Percentiles rank a stretch among this genome's conserved stretches.
These are phyloP conservation scores for Lottia scabra DNA, from an alignment of 2,888 invertebrate species.

Conservation along the genomic window DNA sequence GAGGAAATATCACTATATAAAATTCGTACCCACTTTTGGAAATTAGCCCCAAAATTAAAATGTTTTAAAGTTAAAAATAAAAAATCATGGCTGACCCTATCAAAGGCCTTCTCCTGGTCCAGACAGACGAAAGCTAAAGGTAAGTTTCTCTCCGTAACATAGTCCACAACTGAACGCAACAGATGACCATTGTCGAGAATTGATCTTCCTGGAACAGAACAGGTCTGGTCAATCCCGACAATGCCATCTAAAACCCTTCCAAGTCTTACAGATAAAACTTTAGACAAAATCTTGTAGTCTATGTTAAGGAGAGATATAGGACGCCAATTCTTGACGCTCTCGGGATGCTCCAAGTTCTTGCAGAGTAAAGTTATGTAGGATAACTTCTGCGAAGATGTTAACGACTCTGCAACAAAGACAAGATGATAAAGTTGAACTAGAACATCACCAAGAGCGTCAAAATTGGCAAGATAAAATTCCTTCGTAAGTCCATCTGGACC, in stretches of 20 bases:
- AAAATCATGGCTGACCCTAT: too few species aligned
- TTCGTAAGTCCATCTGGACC: slow-evolving; percentile 36
- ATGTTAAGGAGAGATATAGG: slow-evolving; percentile 41
- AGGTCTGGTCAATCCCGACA: slow-evolving; percentile 37
- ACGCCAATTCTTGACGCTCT: slow-evolving; percentile 34
- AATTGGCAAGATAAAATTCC: slow-evolving; percentile 32
- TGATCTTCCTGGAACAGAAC: slow-evolving; percentile 34
- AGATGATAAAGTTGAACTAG: slow-evolving; percentile 20
- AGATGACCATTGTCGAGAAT: slow-evolving; percentile 41
- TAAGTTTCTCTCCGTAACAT: slow-evolving; percentile 34
- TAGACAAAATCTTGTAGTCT: slow-evolving; percentile 40
- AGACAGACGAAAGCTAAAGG: slow-evolving; percentile 33
- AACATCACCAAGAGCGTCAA: slow-evolving; percentile 20
- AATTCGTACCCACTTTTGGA: too few species aligned
- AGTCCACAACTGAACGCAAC: slow-evolving; percentile 34
- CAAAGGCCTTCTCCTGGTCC: too few species aligned
- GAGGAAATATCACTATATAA: too few species aligned
- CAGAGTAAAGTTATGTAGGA: slow-evolving; percentile 31
- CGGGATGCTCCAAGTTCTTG: slow-evolving; percentile 30
- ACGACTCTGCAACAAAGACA: slow-evolving; percentile 16
- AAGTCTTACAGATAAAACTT: slow-evolving; percentile 32
- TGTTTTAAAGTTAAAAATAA: too few species aligned
- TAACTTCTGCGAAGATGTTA: slow-evolving; percentile 20
- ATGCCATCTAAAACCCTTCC: slow-evolving; percentile 26
- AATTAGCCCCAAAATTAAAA: too few species aligned